phyloP scores from a whole-genome alignment of 2,888 invertebrate species.

The Ophioninae sp. region DNA sequence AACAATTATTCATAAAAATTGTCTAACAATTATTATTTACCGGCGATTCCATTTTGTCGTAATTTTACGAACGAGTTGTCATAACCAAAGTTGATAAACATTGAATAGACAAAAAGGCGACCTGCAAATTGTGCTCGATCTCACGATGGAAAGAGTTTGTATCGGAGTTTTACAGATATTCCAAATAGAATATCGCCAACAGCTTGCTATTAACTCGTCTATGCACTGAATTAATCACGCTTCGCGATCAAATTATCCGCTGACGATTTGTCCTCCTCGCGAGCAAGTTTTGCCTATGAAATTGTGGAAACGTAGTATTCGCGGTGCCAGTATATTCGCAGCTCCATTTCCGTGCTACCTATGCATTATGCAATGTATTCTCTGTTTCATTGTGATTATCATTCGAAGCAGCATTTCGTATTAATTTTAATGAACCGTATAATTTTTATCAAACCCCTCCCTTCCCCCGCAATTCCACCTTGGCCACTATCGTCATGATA shows the following conservation, averaged over 20 bases:
- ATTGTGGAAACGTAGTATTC: constrained; percentile 1
- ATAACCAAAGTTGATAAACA: background rate
- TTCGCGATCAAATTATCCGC: constrained; percentile 42
- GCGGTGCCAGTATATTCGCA: background rate
- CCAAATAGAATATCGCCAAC: constrained; percentile 32
- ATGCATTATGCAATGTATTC: background rate
- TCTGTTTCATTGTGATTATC: background rate
- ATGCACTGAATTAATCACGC: constrained; percentile 33
- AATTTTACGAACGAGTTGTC: background rate
- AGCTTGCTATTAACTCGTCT: constrained; percentile 18
- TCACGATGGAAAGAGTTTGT: background rate
- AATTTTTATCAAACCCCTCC: background rate
- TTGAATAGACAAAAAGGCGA: background rate
- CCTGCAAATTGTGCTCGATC: background rate
- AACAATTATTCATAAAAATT: background rate
- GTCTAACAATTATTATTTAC: background rate
- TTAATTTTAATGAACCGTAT: background rate
- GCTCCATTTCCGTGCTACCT: background rate
- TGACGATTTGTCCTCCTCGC: background rate
- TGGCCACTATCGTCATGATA: background rate
- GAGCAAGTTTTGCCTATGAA: constrained; percentile 8
- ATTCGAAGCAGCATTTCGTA: background rate
- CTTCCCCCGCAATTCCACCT: background rate
- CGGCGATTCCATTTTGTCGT: background rate
- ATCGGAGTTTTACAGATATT: background rate